A percentile compares a stretch with the other conserved stretches of the same genome.
phyloP scores from a whole-genome alignment of 1,140 invertebrate genomes.

The Harpegnathos saltator region DNA sequence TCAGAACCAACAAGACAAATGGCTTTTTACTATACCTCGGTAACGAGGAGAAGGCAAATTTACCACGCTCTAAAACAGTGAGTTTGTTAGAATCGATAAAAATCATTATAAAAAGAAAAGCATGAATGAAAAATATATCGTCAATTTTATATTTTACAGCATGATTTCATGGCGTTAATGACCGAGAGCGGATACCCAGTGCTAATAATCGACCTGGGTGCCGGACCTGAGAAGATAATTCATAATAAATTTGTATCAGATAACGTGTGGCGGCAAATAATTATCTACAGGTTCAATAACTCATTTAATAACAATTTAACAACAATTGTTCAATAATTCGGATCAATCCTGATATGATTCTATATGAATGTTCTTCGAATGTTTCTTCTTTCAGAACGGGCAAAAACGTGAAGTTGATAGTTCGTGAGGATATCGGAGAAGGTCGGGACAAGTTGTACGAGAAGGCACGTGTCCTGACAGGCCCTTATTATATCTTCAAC shows the following conservation, averaged over 20 bases:
- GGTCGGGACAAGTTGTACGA: conserved; percentile 86
- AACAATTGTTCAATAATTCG: no score
- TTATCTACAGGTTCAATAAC: conserved; percentile 95
- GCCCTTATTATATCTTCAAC: conserved; percentile 93
- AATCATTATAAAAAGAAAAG: conserved; percentile 32
- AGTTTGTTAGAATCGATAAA: conserved; percentile 67
- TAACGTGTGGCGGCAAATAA: conserved; percentile 96
- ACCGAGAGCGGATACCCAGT: conserved; percentile 95
- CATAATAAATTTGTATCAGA: conserved; percentile 92
- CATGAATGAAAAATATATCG: not conserved
- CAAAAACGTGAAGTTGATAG: conserved; percentile 92
- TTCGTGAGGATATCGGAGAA: conserved; percentile 91
- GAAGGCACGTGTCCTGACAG: conserved; percentile 89
- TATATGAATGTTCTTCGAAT: not conserved
- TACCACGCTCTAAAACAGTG: conserved; percentile 89
- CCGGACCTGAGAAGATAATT: conserved; percentile 91
- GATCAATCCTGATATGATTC: not conserved
- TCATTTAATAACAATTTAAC: no score
- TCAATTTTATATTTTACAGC: conserved; percentile 78
- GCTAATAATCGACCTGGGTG: conserved; percentile 95
- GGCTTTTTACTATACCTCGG: conserved; percentile 96
- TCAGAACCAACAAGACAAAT: conserved; percentile 92
- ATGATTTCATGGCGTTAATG: conserved; percentile 97
- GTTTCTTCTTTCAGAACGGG: conserved; percentile 88
- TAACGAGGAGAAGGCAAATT: conserved; percentile 91